Percentiles rank a stretch among this genome's conserved stretches.
Evolutionary conservation across 1,140 invertebrate species (phyloP).

Genomic region (Metopolophium dirhodum): DNA sequence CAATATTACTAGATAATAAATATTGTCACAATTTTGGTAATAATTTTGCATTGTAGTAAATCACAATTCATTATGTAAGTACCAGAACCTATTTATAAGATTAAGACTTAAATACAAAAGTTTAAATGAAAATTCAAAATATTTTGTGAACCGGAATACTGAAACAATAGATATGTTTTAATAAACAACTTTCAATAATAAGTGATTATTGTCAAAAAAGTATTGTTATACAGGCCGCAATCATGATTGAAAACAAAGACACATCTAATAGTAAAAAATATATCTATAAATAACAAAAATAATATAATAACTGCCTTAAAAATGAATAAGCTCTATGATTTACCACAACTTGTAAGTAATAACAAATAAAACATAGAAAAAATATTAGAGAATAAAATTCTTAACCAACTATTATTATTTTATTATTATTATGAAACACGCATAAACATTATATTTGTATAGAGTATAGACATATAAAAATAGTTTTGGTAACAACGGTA

Average conservation of each 20-base stretch:
- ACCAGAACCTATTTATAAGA: background rate
- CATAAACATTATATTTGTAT: background rate
- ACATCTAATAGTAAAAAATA: background rate
- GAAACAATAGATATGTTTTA: background rate
- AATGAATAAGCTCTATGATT: constrained; percentile 9
- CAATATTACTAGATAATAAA: background rate
- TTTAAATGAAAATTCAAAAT: constrained; percentile 6
- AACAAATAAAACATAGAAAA: background rate
- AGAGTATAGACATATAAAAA: constrained; percentile 9
- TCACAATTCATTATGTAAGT: background rate
- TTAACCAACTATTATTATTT: background rate
- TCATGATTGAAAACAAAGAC: background rate
- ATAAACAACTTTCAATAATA: background rate
- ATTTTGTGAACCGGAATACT: background rate
- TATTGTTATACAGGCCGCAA: background rate
- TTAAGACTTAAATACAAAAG: background rate
- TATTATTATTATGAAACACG: background rate
- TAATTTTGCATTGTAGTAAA: background rate
- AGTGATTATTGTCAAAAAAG: background rate
- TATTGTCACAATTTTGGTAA: background rate
- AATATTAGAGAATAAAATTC: constrained; percentile 14
- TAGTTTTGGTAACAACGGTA: constrained; percentile 52
- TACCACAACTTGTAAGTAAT: background rate
- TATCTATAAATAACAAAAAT: background rate
- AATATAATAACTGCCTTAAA: background rate